Base-by-base conservation (phyloP, 2,888 invertebrate genomes). In the Thymelicus acteon region DNA sequence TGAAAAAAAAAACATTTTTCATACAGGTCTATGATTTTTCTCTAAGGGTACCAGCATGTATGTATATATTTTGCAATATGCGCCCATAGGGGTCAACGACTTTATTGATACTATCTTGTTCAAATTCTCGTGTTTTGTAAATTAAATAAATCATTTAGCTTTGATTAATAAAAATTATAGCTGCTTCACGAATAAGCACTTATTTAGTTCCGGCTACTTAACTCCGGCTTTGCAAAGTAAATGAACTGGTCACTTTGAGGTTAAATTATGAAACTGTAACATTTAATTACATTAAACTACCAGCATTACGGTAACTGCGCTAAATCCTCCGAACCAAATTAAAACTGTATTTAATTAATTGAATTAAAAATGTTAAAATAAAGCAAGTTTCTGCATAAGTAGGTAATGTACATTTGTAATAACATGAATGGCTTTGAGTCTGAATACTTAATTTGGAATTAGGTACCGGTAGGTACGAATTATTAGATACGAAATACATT, bases 131-230 rank as follows among this genome's bases (percentile, higher is more conserved):
- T 15, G 19, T 52, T 15, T 8, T 0, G 15, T 8, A 44, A 4
- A 44, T 3, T 44, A 44, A 44, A 44, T 31, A 44, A 40, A 8
- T 12, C 44, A 44, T 44, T 8, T 12, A 12, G 4, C 10, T 44
- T 10, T 15, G 7, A 52, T 2, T 19, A 52, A 19, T 15, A 37
- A 37, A 31, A 31, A 57, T 57, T 57, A 31, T 57, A 57, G 13
- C 31, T 0, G 37, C 57, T 37, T 24, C 13, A 72, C 73, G 65
- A 72, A 63, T 54, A 39, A 37, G 54, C 65, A 62, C 64, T 67
- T 72, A 72, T 37, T 48, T 49, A 61, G 40, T 61, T 61, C 15
- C 6, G 61, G 44, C 3, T 44, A 61, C 40, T 60, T 61, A 61
- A 61, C 24, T 61, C 2, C 57, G 57, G 31, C 31, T 57, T 37